Base-by-base conservation (phyloP, 1,140 invertebrate species). In the Aphis gossypii region DNA sequence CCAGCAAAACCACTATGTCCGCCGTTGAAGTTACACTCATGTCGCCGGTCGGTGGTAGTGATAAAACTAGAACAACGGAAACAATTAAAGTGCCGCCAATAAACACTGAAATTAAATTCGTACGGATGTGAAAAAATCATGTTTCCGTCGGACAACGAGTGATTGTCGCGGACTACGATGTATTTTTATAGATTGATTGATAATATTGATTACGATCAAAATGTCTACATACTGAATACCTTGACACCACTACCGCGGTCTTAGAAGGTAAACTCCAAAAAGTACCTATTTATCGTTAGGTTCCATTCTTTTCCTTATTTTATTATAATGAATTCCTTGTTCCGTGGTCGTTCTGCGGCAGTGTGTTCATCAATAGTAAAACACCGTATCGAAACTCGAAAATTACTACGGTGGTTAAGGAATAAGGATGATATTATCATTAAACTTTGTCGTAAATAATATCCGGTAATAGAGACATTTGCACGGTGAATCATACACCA, bases 1-100 rank as follows among this genome's bases (percentile, higher is more conserved):
- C 98, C 92, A 99, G 96, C 94, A 99, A 97, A 95, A 99, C 98
- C 94, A 99, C 98, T 94, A 99, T 98, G 95, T 99, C 99, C 95
- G 98, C 98, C 96, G 82, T 38, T 18, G 91, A 93, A 82, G 82
- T 93, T 18, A 93, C 56, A 56, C 84, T 93, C 91, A 93, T 93
- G 60, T 68, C 14, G 60, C 60, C 14, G 60, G 30, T 14, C 3
- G 60, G 30, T 1, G 60, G 30, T 1, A 68, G 60, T 68, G 60
- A 68, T 14, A n/a, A 14, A 7, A 7, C 11, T 68, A 30, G 60
- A n/a, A n/a, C 30, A n/a, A 68, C 60, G 60, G 60, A n/a, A 68
- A 68, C 30, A n/a, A 30, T n/a, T n/a, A 4, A 18, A 68, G 60
- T 68, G 30, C 14, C 60, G 60, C 60, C 11, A 68, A 14, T 5